Evolutionary conservation across 1,140 invertebrate species (phyloP).

Genomic region (Scylla paramamosain): DNA sequence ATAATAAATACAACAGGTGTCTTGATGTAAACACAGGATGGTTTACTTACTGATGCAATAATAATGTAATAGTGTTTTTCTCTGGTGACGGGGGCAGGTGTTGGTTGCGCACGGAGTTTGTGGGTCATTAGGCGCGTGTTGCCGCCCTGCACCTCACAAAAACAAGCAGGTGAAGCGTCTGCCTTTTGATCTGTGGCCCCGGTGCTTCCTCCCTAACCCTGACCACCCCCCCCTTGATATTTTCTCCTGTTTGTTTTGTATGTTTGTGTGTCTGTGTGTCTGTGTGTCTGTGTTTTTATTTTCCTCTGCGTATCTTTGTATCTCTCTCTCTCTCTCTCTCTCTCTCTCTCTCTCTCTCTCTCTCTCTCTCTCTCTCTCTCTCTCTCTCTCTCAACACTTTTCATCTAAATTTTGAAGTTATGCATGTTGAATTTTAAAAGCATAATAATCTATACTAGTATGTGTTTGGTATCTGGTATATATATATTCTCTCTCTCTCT

Average conservation of each 20-base stretch:
- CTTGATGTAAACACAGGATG: no score
- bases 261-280: no score
- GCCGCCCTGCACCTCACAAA: neutral
- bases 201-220: neutral
- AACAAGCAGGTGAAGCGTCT: neutral
- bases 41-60: no score
- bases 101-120: neutral
- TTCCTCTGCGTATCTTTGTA: neutral
- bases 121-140: neutral
- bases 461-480: no score
- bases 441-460: no score
- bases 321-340: constrained; percentile 39
- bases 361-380: constrained; percentile 36
- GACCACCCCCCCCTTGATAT: neutral
- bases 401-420: neutral
- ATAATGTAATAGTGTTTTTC: no score
- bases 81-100: no score
- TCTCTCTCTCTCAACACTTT: neutral
- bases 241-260: no score
- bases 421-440: no score
- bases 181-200: neutral
- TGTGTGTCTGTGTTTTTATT: neutral
- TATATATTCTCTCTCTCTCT: neutral
- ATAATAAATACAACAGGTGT: no score
- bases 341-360: constrained; percentile 18